These are phyloP conservation scores for Megaceryle torquata DNA, from an alignment of 2,113 vertebrate species.

Conservation along the genomic window DNA sequence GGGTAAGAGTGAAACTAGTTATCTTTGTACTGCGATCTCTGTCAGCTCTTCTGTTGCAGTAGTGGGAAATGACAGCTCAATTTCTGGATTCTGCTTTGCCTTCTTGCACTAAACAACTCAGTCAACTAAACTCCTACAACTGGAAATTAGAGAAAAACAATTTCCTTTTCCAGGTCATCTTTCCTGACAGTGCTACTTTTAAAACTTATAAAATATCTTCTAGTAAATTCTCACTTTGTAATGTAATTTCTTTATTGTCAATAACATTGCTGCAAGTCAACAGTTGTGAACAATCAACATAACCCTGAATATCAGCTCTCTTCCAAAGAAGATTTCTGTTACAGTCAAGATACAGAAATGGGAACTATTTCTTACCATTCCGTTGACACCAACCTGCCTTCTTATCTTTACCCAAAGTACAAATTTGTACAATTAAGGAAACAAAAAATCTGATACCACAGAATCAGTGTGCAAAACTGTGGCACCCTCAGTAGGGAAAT, in stretches of 20 bases:
- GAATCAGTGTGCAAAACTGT: neutral
- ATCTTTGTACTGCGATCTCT: neutral
- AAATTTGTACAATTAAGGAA: neutral
- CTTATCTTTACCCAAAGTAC: neutral
- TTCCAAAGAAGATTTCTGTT: neutral
- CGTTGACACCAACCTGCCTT: neutral
- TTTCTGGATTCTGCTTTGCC: neutral
- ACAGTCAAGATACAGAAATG: neutral
- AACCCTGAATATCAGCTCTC: neutral
- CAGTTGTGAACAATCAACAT: neutral
- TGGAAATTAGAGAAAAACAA: neutral
- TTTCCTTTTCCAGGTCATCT: neutral
- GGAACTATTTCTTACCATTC: neutral
- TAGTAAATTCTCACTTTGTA: neutral
- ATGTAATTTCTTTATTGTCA: neutral
- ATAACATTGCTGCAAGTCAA: neutral
- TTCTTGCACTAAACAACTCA: neutral
- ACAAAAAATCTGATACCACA: neutral
- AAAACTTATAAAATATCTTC: neutral
- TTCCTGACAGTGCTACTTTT: neutral
- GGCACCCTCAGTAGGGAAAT: neutral
- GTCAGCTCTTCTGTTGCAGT: neutral
- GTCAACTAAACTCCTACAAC: neutral
- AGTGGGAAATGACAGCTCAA: neutral
- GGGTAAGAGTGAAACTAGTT: neutral